These are phyloP conservation scores for Eristalinus aeneus DNA, from an alignment of 2,888 invertebrate genomes.

Conservation along the genomic window DNA sequence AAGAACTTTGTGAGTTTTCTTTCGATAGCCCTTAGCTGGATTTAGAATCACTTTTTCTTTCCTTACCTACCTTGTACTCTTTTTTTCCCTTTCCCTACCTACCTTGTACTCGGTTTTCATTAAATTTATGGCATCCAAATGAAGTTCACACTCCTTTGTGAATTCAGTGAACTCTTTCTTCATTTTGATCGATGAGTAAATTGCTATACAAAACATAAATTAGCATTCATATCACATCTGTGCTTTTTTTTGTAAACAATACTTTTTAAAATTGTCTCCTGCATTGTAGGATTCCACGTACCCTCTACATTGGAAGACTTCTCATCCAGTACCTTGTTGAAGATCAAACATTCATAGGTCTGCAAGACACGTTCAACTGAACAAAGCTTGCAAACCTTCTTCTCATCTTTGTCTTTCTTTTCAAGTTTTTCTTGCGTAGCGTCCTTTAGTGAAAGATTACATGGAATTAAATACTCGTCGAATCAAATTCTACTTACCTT, in stretches of 20 bases:
- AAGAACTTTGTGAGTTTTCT: too few relatives aligned
- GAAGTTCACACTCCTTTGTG: slow-evolving; percentile 81
- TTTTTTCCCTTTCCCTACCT: too few relatives aligned
- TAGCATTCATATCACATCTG: not conserved
- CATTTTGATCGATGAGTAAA: slow-evolving; percentile 2
- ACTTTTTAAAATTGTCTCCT: slow-evolving; percentile 83
- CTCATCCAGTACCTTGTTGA: slow-evolving; percentile 80
- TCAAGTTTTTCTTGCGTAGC: not conserved
- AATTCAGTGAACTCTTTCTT: slow-evolving; percentile 67
- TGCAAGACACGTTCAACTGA: slow-evolving; percentile 80
- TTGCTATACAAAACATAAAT: slow-evolving; percentile 1
- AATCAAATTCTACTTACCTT: slow-evolving; percentile 67
- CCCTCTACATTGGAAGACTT: slow-evolving; percentile 82
- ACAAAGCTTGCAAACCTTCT: slow-evolving; percentile 80
- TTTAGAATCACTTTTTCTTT: too few relatives aligned
- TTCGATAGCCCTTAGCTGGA: too few relatives aligned
- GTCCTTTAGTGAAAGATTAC: not conserved
- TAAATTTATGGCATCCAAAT: slow-evolving; percentile 83
- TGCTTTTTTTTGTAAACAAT: not conserved
- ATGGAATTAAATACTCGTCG: not conserved
- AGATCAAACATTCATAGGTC: slow-evolving; percentile 83
- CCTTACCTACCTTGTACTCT: too few relatives aligned
- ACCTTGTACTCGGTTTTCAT: slow-evolving; percentile 85
- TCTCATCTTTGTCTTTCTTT: slow-evolving; percentile 13
- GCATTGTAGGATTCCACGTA: slow-evolving; percentile 84